Evolutionary conservation across 2,113 vertebrate species (phyloP).

Genomic region (Procapra przewalskii): DNA sequence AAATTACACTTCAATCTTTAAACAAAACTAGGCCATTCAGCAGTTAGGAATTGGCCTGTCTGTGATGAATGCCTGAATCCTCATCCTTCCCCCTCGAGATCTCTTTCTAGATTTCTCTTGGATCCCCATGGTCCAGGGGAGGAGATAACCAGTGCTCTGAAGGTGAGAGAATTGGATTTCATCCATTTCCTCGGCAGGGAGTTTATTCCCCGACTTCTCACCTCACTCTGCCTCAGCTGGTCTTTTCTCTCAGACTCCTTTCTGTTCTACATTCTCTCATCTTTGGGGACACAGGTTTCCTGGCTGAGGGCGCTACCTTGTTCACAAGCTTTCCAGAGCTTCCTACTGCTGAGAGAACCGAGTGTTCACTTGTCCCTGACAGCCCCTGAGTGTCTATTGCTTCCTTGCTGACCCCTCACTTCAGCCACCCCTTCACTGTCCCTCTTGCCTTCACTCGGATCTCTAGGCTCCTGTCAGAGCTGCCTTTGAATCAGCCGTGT

Average conservation of each 20-base stretch:
- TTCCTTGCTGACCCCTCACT: background rate
- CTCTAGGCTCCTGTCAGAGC: background rate
- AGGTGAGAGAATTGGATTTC: background rate
- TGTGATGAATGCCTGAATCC: background rate
- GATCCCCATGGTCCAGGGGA: too few relatives aligned
- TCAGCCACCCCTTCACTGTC: background rate
- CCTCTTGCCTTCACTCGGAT: too few relatives aligned
- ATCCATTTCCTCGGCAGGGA: background rate
- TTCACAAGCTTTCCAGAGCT: background rate
- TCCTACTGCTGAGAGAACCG: background rate
- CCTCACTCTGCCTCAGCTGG: background rate
- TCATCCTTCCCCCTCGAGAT: background rate
- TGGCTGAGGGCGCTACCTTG: fast-evolving
- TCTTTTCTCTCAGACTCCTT: background rate
- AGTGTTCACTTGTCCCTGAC: background rate
- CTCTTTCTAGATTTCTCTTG: background rate
- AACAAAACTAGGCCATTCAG: background rate
- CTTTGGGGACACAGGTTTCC: too few relatives aligned
- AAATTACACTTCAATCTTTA: background rate
- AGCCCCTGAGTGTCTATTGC: fast-evolving
- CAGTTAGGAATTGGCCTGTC: background rate
- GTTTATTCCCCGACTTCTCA: background rate
- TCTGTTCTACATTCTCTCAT: background rate
- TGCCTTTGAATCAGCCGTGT: background rate
- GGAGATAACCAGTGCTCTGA: background rate